Evolutionary conservation across 2,888 invertebrate genomes (phyloP).

Genomic region (Calliscelio sp.): DNA sequence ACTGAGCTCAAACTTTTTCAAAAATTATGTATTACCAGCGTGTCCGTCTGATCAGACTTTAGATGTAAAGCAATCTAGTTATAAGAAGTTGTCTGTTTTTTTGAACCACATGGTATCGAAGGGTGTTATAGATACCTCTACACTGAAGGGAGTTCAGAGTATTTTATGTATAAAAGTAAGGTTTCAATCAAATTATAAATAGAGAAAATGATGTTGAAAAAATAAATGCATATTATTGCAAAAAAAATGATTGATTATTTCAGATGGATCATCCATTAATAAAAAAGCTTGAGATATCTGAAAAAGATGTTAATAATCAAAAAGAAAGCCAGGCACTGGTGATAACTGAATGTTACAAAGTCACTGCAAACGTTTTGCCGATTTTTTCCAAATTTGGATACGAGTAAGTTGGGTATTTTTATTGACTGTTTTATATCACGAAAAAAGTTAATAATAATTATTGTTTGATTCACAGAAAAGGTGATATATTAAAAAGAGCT

Average conservation of each 20-base stretch:
- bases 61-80: conserved; percentile 95
- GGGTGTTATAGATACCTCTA: conserved; percentile 82
- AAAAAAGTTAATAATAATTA: too few species aligned
- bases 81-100: conserved; percentile 95
- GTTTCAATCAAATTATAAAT: not conserved
- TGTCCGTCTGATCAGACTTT: conserved; percentile 90
- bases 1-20: conserved; percentile 93
- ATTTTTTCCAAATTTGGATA: conserved; percentile 88
- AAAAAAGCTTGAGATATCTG: conserved; percentile 86
- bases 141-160: conserved; percentile 93
- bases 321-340: conserved; percentile 85
- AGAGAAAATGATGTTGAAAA: not conserved
- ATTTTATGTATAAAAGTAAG: conserved; percentile 88
- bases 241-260: conserved; percentile 5
- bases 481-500: conserved; percentile 88
- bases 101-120: conserved; percentile 89
- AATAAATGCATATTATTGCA: conserved; percentile 49
- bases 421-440: too few species aligned
- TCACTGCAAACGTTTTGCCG: conserved; percentile 89
- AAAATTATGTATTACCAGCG: conserved; percentile 89
- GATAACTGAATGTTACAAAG: conserved; percentile 90
- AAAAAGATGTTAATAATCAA: conserved; percentile 78
- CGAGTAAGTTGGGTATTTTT: conserved; percentile 84
- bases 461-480: conserved; percentile 86
- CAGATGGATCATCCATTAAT: conserved; percentile 87